Evolutionary conservation across 2,113 vertebrate species (phyloP), one percentile per base, ranked within the genome.

Genomic region (Rhinoderma darwinii): DNA sequence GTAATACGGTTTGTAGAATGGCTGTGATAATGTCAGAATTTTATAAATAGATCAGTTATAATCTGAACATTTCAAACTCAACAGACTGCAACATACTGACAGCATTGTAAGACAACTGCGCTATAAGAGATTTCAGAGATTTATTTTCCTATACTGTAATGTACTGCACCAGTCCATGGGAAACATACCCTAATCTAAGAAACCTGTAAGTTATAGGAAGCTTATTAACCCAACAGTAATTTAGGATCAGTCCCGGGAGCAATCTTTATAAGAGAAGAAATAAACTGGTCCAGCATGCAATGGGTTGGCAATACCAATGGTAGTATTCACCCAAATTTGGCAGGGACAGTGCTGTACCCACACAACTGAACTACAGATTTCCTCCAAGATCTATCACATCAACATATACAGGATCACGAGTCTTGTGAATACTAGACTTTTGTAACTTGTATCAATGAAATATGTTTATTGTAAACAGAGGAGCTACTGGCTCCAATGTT

Each of bases 11-110:
- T 50, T 51, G 43, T 22, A 51, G 47, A 50, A 35, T 27, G 50
- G 75, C 47, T 32, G 44, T 12, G 17, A 78, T 78, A 37, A 78
- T 20, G 75, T 78, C 75, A 20, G n/a, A 6, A 78, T 30, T 51
- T 78, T 77, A 50, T 32, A 76, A 50, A 50, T 30, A 32, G 43
- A 77, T 50, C 14, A 17, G 8, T 54, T 51, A 51, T 35, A 78
- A 78, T 54, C 50, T 32, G 47, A 54, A 54, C 47, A 51, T 22
- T 54, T 78, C 30, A 51, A 30, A 78, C 47, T 35, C 47, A 12
- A 18, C 47, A 78, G 30, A 54, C 44, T 78, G 44, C 41, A 76
- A 30, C 43, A 47, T 30, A 20, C 18, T 51, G 75, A 50, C 44
- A 50, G 43, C 50, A 43, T 11, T 25, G 43, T 27, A 44, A 74